Evolutionary conservation across 1,140 invertebrate species (phyloP).

Genomic region (Epicauta chinensis): DNA sequence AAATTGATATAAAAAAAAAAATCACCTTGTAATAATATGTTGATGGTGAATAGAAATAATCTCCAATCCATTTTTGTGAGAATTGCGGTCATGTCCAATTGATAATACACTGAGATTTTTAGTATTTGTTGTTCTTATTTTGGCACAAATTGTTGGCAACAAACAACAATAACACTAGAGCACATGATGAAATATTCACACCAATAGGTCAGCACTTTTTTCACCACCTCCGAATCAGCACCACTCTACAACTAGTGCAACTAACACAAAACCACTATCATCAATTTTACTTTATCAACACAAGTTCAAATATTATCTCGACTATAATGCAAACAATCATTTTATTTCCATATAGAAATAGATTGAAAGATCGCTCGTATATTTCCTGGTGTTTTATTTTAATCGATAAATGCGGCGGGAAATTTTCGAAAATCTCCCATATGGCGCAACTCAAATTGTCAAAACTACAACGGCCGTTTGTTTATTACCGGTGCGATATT

Average conservation of each 20-base stretch:
- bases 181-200: too few relatives aligned
- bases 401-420: too few relatives aligned
- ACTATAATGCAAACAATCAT: background rate
- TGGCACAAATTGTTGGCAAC: constrained; percentile 19
- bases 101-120: constrained; percentile 4
- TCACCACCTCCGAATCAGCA: too few relatives aligned
- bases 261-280: constrained; percentile 7
- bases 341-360: too few relatives aligned
- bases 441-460: too few relatives aligned
- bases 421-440: too few relatives aligned
- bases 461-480: too few relatives aligned
- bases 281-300: constrained; percentile 8
- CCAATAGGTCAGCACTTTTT: too few relatives aligned
- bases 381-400: too few relatives aligned
- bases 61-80: constrained; percentile 17
- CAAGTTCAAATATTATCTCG: constrained; percentile 5
- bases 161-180: too few relatives aligned
- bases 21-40: constrained; percentile 23
- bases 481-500: too few relatives aligned
- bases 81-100: background rate
- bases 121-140: constrained; percentile 3
- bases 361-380: too few relatives aligned
- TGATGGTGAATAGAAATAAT: constrained; percentile 20
- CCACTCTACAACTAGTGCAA: background rate
- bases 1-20: background rate